Evolutionary conservation across 2,113 vertebrate species (phyloP).

Genomic region (Ceyx melanurus): DNA sequence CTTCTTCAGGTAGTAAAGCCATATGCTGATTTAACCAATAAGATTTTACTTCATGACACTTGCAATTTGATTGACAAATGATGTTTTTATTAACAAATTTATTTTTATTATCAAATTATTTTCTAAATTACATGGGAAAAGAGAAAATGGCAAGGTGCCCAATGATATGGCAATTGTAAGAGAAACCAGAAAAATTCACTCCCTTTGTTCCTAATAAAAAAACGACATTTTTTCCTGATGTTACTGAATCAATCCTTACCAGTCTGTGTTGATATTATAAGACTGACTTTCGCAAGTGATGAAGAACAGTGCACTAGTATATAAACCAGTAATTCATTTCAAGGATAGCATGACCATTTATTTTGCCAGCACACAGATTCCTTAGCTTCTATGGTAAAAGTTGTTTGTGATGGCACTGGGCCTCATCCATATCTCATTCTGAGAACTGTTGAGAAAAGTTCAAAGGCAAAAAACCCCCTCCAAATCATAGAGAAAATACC

Average conservation of each 20-base stretch:
- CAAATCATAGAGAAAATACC: not conserved
- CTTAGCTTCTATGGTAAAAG: not conserved
- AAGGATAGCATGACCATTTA: not conserved
- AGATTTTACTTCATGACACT: not conserved
- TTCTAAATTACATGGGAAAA: not conserved
- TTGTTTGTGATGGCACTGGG: not conserved
- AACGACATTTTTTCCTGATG: not conserved
- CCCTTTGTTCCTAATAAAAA: not conserved
- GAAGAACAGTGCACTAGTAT: not conserved
- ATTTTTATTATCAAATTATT: too few species aligned
- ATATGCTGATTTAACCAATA: not conserved
- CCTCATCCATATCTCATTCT: not conserved
- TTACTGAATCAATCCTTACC: not conserved
- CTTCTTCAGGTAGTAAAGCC: not conserved
- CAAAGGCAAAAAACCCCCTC: not conserved
- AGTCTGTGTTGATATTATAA: not conserved
- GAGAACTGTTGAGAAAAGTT: not conserved
- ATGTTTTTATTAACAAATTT: not conserved
- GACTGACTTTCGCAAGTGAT: not conserved
- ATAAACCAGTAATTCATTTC: not conserved
- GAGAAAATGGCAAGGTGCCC: not conserved
- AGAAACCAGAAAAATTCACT: not conserved
- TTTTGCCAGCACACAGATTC: not conserved
- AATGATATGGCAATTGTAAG: not conserved
- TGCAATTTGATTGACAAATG: not conserved